Evolutionary conservation across 1,140 invertebrate genomes (phyloP).

Genomic region (Lordiphosa collinella): DNA sequence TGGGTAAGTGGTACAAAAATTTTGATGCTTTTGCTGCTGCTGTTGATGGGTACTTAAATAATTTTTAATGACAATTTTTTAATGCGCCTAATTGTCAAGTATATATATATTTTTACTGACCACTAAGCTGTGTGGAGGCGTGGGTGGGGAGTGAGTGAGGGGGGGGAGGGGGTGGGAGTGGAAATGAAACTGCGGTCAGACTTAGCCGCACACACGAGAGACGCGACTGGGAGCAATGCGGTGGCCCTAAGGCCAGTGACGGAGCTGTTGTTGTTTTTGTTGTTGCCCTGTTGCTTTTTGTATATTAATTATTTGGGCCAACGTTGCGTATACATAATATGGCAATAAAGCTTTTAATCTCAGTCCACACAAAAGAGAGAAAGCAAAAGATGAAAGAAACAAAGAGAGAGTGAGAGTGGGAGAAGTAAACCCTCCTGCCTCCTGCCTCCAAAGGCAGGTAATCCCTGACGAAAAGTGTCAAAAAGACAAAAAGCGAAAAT

Average conservation of each 20-base stretch:
- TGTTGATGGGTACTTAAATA: constrained; percentile 49
- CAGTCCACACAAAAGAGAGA: constrained; percentile 1
- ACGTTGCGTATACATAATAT: constrained; percentile 55
- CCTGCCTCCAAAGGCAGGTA: constrained; percentile 1
- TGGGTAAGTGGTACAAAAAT: constrained; percentile 16
- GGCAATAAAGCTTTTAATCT: constrained; percentile 53
- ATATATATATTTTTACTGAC: constrained; percentile 1
- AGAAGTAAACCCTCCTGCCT: constrained; percentile 10
- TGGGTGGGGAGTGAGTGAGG: constrained; percentile 6
- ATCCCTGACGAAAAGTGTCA: constrained; percentile 22
- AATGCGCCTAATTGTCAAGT: constrained; percentile 56
- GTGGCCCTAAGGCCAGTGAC: constrained; percentile 10
- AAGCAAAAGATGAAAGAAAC: not conserved
- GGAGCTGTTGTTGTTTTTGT: constrained; percentile 21
- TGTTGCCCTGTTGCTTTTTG: constrained; percentile 50
- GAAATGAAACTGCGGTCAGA: constrained; percentile 56
- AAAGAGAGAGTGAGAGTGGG: not conserved
- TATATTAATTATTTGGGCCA: constrained; percentile 61
- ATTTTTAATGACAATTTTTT: constrained; percentile 44
- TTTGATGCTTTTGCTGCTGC: constrained; percentile 23
- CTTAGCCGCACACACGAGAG: constrained; percentile 25
- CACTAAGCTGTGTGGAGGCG: not conserved
- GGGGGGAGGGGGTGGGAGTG: constrained; percentile 61
- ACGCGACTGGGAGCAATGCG: too few relatives aligned
- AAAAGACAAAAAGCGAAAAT: constrained; percentile 12